Percentiles rank a stretch among this genome's conserved stretches.
These are phyloP conservation scores for Ischnura elegans DNA, from an alignment of 2,888 invertebrate species.

Conservation along the genomic window DNA sequence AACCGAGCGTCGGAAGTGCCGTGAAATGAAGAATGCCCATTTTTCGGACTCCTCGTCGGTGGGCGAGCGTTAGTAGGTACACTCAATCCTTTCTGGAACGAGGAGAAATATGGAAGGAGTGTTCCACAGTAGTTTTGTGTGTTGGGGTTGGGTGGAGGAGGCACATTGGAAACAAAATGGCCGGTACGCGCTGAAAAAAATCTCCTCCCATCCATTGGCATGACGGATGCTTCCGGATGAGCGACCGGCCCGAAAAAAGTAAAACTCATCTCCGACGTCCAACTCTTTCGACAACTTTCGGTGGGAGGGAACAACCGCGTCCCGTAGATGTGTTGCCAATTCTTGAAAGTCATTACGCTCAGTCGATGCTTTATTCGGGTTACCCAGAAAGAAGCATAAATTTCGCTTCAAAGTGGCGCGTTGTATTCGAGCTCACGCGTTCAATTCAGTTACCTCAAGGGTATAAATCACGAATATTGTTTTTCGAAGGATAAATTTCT, in stretches of 20 bases:
- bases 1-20: conserved; percentile 44
- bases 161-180: conserved; percentile 61
- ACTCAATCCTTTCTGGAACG: neutral
- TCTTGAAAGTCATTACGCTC: conserved; percentile 15
- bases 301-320: neutral
- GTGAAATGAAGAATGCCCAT: conserved; percentile 51
- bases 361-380: neutral
- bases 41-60: conserved; percentile 29
- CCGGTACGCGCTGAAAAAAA: conserved; percentile 24
- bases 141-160: neutral
- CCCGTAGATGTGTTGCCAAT: neutral
- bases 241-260: conserved; percentile 9
- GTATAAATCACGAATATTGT: neutral
- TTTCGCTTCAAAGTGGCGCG: neutral
- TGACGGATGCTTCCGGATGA: conserved; percentile 50
- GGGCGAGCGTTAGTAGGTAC: conserved; percentile 3
- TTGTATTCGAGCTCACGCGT: neutral
- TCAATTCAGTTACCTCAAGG: neutral
- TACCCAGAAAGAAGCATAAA: neutral
- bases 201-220: conserved; percentile 8
- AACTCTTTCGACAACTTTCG: neutral
- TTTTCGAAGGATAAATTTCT: neutral
- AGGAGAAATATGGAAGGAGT: neutral
- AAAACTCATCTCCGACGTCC: conserved; percentile 55
- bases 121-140: neutral